These are phyloP conservation scores for Andrena trimmerana DNA, from an alignment of 2,888 invertebrate genomes.

Conservation along the genomic window DNA sequence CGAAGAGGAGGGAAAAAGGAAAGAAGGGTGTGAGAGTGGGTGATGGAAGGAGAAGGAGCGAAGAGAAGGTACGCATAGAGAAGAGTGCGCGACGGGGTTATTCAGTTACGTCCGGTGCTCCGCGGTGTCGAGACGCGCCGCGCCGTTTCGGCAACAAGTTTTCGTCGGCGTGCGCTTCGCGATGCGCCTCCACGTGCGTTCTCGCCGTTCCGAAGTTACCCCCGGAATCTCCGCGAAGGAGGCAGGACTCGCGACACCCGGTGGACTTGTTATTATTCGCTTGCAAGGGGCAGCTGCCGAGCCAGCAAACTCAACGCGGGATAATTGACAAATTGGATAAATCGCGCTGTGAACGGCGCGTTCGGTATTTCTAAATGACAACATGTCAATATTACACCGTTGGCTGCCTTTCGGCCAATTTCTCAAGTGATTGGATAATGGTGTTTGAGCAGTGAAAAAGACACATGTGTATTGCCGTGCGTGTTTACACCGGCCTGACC, in stretches of 20 bases:
- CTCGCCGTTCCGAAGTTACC: not conserved
- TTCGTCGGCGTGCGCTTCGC: slow-evolving; percentile 30
- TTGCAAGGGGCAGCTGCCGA: not conserved
- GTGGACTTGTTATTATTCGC: not conserved
- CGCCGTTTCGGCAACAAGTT: slow-evolving; percentile 61
- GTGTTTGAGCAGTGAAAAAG: slow-evolving; percentile 23
- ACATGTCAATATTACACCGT: not conserved
- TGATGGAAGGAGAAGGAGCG: slow-evolving; percentile 45
- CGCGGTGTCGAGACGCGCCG: slow-evolving; percentile 80
- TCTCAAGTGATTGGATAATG: slow-evolving; percentile 22
- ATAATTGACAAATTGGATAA: not conserved
- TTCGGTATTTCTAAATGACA: not conserved
- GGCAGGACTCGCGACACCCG: not conserved
- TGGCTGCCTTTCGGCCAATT: slow-evolving; percentile 1
- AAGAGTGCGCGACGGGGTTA: slow-evolving; percentile 74
- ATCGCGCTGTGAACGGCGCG: not conserved
- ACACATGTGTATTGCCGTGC: slow-evolving; percentile 17
- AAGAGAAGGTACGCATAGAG: slow-evolving; percentile 67
- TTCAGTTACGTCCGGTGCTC: slow-evolving; percentile 83
- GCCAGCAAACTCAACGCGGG: not conserved
- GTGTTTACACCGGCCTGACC: slow-evolving; percentile 34
- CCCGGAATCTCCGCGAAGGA: not conserved
- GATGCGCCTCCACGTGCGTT: slow-evolving; percentile 40
- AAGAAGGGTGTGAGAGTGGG: slow-evolving; percentile 45
- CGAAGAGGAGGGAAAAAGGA: slow-evolving; percentile 8